Evolutionary conservation across 2,113 vertebrate genomes (phyloP).

Genomic region (Pristiophorus japonicus): DNA sequence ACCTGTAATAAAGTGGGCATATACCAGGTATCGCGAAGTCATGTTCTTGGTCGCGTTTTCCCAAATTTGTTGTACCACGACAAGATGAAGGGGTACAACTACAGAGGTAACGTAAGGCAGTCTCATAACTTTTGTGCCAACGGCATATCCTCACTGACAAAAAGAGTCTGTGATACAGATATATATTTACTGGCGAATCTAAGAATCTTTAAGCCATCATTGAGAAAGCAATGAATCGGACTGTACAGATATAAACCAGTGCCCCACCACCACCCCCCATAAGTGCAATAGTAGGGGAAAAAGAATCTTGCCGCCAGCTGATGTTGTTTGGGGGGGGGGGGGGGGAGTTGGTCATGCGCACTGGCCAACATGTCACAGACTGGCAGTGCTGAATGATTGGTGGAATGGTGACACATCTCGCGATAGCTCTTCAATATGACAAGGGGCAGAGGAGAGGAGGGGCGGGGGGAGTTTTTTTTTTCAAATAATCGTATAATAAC

Average conservation of each 20-base stretch:
- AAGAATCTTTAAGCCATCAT: neutral
- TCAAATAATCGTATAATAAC: neutral
- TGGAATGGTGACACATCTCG: neutral
- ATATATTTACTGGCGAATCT: neutral
- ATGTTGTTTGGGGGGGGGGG: no score
- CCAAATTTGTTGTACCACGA: neutral
- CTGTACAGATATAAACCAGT: neutral
- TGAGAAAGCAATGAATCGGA: neutral
- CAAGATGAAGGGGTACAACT: neutral
- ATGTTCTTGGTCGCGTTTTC: no score
- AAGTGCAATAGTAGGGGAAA: neutral
- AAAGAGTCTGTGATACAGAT: neutral
- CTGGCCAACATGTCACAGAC: neutral
- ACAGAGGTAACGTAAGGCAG: neutral
- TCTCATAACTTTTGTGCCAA: neutral
- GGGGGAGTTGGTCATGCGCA: neutral
- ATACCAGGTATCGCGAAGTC: neutral
- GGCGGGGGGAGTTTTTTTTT: no score
- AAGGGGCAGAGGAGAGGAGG: no score
- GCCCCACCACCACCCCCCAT: neutral
- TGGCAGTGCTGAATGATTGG: neutral
- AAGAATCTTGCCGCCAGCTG: neutral
- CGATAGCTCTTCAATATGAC: neutral
- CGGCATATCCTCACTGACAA: neutral
- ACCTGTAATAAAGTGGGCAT: neutral